A percentile compares a stretch with the other conserved stretches of the same genome.
These are phyloP conservation scores for Drepana falcataria DNA, from an alignment of 2,888 invertebrate genomes.

Conservation along the genomic window DNA sequence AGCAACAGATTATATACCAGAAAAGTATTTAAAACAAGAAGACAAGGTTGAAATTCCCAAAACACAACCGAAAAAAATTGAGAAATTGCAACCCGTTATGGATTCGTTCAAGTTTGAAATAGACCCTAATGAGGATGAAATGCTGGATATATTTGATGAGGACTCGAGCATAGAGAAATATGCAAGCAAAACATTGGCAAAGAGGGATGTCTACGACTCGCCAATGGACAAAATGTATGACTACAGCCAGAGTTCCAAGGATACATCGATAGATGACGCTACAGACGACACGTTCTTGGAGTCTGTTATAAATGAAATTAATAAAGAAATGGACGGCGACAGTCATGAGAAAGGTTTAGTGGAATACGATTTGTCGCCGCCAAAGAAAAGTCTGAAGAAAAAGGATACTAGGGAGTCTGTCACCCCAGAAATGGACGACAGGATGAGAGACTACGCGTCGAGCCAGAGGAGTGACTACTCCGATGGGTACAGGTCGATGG, in stretches of 20 bases:
- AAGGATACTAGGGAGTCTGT: conserved; percentile 32
- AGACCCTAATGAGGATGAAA: conserved; percentile 56
- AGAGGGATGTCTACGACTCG: conserved; percentile 37
- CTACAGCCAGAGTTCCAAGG: conserved; percentile 40
- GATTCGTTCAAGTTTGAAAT: conserved; percentile 68
- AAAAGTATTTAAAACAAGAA: conserved; percentile 9
- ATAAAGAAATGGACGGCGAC: conserved; percentile 57
- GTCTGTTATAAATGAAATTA: conserved; percentile 68
- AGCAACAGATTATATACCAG: conserved; percentile 29
- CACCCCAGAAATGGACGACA: conserved; percentile 59
- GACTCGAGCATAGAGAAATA: conserved; percentile 37
- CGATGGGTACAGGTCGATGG: conserved; percentile 44
- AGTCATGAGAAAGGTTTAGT: conserved; percentile 62
- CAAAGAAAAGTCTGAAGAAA: conserved; percentile 32
- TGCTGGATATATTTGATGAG: conserved; percentile 57
- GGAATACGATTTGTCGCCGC: conserved; percentile 65
- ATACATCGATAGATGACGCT: conserved; percentile 43
- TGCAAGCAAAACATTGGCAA: conserved; percentile 21
- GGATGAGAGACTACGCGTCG: conserved; percentile 29
- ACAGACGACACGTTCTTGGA: conserved; percentile 65
- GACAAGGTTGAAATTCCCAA: conserved; percentile 17
- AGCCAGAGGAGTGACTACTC: conserved; percentile 46
- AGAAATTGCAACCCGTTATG: conserved; percentile 58
- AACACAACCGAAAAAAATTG: conserved; percentile 30
- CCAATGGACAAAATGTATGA: conserved; percentile 38